Evolutionary conservation across 2,797 vertebrate species (phyloP).

Genomic region (Caiman crocodilus): DNA sequence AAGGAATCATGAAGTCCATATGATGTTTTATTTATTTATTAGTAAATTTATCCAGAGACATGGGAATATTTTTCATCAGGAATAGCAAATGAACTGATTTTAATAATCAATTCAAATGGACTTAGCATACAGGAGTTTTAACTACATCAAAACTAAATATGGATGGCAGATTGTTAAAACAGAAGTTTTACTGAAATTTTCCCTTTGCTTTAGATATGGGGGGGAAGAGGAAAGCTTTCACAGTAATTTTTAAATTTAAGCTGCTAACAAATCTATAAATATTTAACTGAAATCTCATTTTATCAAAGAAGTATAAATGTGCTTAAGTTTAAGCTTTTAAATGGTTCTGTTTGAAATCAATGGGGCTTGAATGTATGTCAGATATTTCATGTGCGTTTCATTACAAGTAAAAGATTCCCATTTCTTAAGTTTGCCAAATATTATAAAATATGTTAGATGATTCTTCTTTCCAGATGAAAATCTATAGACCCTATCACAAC

Average conservation of each 20-base stretch:
- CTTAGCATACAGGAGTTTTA: neutral
- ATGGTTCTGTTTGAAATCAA: constrained; percentile 9
- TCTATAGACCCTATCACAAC: constrained; percentile 14
- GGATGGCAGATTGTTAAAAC: neutral
- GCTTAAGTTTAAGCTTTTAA: constrained; percentile 5
- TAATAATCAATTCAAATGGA: constrained; percentile 14
- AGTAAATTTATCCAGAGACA: constrained; percentile 24
- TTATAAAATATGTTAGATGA: neutral
- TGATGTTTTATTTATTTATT: constrained; percentile 17
- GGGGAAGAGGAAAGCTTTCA: neutral
- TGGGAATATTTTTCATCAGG: constrained; percentile 34
- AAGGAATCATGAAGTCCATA: neutral
- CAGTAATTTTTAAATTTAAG: neutral
- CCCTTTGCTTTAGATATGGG: neutral
- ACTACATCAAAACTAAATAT: neutral
- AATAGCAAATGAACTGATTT: neutral
- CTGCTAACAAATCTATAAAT: neutral
- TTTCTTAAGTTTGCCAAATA: constrained; percentile 28
- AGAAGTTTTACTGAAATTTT: neutral
- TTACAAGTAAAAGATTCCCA: constrained; percentile 30
- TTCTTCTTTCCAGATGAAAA: constrained; percentile 8
- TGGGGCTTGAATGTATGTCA: neutral
- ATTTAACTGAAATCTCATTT: neutral
- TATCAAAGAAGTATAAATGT: neutral
- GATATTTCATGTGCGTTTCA: constrained; percentile 33